phyloP scores from a whole-genome alignment of 2,888 invertebrate genomes.

The Plebejus anna region DNA sequence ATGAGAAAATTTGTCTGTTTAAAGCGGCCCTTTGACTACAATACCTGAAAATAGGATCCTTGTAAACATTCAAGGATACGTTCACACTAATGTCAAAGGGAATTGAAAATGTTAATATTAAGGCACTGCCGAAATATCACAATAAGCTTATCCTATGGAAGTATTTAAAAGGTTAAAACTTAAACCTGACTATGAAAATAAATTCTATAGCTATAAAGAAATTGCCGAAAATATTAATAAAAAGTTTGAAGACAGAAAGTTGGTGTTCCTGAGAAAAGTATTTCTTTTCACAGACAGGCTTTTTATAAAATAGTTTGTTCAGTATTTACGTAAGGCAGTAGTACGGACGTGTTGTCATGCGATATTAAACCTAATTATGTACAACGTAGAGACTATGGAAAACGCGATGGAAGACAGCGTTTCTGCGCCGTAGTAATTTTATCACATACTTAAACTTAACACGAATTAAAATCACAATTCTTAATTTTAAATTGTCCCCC shows the following conservation, averaged over 20 bases:
- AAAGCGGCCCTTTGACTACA: slow-evolving; percentile 41
- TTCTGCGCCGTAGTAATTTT: slow-evolving; percentile 60
- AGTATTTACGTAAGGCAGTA: slow-evolving; percentile 57
- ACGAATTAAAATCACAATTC: slow-evolving; percentile 72
- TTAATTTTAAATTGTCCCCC: slow-evolving; percentile 77
- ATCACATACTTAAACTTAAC: slow-evolving; percentile 73
- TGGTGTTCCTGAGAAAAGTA: not conserved
- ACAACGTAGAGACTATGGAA: slow-evolving; percentile 56
- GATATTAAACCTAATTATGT: slow-evolving; percentile 59
- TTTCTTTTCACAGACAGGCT: slow-evolving; percentile 28
- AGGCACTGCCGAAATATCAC: slow-evolving; percentile 62
- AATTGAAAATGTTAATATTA: slow-evolving; percentile 43
- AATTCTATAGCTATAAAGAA: not conserved
- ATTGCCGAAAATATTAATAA: not conserved
- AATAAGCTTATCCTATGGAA: slow-evolving; percentile 54
- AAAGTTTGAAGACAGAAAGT: not conserved
- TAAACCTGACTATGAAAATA: slow-evolving; percentile 18
- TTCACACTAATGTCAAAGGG: not conserved
- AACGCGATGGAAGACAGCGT: slow-evolving; percentile 74
- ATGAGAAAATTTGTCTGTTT: slow-evolving; percentile 33
- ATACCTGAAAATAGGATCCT: slow-evolving; percentile 40
- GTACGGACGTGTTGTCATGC: slow-evolving; percentile 68
- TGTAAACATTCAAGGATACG: not conserved
- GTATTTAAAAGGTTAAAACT: slow-evolving; percentile 36
- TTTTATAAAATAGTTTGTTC: slow-evolving; percentile 54